A percentile compares a stretch with the other conserved stretches of the same genome.
phyloP scores from a whole-genome alignment of 2,113 vertebrate genomes.

The Pantherophis guttatus region DNA sequence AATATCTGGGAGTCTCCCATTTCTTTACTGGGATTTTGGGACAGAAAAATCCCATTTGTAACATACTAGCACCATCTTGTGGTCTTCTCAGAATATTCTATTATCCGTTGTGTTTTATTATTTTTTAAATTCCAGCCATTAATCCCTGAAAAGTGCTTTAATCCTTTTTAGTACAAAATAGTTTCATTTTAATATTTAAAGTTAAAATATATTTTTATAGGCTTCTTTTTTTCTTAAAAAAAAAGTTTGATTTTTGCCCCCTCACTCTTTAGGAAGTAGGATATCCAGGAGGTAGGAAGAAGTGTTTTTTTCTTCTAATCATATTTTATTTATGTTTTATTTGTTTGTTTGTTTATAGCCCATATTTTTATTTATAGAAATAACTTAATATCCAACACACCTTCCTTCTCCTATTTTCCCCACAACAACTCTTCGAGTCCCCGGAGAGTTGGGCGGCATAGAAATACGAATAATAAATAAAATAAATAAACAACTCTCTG shows the following conservation, averaged over 20 bases:
- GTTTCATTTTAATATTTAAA: background rate
- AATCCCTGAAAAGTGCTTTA: background rate
- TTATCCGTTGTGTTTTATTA: background rate
- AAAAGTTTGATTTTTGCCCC: background rate
- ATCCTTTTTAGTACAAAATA: background rate
- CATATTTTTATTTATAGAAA: background rate
- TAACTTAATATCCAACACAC: background rate
- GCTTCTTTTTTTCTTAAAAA: background rate
- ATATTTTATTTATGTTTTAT: background rate
- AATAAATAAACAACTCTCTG: background rate
- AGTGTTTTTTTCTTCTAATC: background rate
- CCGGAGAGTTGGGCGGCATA: too few species aligned
- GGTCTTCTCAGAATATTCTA: background rate
- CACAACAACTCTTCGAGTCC: background rate
- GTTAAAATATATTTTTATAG: background rate
- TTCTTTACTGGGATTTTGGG: background rate
- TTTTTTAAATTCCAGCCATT: background rate
- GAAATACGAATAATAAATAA: too few species aligned
- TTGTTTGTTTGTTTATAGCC: background rate
- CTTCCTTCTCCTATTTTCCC: background rate
- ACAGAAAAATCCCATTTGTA: background rate
- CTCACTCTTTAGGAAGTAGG: background rate
- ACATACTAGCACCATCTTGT: background rate
- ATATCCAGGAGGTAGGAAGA: background rate
- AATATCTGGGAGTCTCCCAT: background rate